Conservation (phyloP, 2,113 vertebrate species). For the Sphaerodactylus townsendi region DNA sequence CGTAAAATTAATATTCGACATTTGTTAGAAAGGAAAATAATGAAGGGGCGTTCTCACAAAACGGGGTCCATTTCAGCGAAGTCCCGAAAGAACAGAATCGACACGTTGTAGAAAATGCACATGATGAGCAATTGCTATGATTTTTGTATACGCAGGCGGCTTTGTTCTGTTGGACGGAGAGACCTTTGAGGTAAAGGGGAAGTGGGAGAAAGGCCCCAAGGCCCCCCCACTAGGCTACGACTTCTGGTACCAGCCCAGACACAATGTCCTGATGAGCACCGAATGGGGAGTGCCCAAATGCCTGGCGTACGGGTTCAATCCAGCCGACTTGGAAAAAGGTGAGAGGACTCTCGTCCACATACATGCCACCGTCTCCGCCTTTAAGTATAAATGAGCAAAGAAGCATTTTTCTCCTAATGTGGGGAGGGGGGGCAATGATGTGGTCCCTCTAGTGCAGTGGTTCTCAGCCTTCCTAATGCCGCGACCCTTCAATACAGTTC, state of each 20-base stretch:
- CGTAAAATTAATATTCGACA: too few relatives aligned
- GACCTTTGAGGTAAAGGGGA: slow-evolving; percentile 89
- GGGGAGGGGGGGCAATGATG: too few relatives aligned
- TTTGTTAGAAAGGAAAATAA: too few relatives aligned
- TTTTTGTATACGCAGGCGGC: slow-evolving; percentile 72
- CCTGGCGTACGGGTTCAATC: slow-evolving; percentile 79
- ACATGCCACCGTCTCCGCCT: background rate
- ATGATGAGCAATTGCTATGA: too few relatives aligned
- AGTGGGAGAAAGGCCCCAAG: slow-evolving; percentile 84
- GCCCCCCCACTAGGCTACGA: slow-evolving; percentile 82
- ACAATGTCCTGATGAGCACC: slow-evolving; percentile 93
- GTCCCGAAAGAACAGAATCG: too few relatives aligned
- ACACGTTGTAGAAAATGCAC: too few relatives aligned
- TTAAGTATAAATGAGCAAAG: background rate
- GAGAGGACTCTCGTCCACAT: background rate
- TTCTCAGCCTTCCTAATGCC: too few relatives aligned
- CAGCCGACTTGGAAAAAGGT: slow-evolving; percentile 80
- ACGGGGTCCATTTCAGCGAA: too few relatives aligned
- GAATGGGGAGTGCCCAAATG: slow-evolving; percentile 87
- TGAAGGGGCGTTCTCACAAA: too few relatives aligned
- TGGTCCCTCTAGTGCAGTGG: too few relatives aligned
- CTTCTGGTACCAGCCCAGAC: slow-evolving; percentile 96
- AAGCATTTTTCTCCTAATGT: too few relatives aligned
- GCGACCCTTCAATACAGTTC: too few relatives aligned
- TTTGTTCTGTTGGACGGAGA: slow-evolving; percentile 90